These are phyloP conservation scores for Melanostoma mellinum DNA, from an alignment of 2,888 invertebrate genomes.

Conservation along the genomic window DNA sequence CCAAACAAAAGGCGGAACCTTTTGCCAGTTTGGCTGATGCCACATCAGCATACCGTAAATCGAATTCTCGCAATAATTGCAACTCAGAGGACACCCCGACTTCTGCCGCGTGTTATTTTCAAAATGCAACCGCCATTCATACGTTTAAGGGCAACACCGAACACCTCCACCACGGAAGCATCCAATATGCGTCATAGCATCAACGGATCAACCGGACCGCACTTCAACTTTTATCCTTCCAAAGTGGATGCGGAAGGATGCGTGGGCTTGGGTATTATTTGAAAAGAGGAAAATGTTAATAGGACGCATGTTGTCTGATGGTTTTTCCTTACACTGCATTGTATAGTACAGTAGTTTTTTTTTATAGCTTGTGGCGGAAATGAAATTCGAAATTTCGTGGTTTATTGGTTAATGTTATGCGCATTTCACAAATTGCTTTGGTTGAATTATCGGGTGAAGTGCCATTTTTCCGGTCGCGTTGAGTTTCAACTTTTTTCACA, in stretches of 20 bases:
- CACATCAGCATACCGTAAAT: conserved; percentile 66
- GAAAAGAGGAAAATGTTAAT: conserved; percentile 56
- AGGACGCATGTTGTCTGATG: conserved; percentile 45
- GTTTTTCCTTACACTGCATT: neutral
- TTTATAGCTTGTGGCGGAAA: conserved; percentile 62
- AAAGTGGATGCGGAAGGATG: conserved; percentile 31
- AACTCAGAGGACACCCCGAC: conserved; percentile 40
- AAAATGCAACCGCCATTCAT: conserved; percentile 68
- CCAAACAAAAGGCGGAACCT: conserved; percentile 58
- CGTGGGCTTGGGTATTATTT: conserved; percentile 16
- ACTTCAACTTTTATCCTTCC: conserved; percentile 53
- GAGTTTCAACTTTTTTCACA: neutral
- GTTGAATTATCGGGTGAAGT: conserved; percentile 74
- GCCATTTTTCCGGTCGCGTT: conserved; percentile 61
- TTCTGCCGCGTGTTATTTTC: conserved; percentile 51
- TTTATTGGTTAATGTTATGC: conserved; percentile 75
- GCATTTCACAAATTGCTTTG: conserved; percentile 74
- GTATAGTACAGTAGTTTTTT: neutral
- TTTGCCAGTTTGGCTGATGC: conserved; percentile 53
- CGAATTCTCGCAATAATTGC: conserved; percentile 70
- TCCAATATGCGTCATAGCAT: conserved; percentile 60
- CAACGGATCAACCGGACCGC: conserved; percentile 51
- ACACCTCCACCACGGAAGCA: conserved; percentile 44
- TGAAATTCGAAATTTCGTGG: conserved; percentile 73
- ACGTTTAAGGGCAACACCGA: conserved; percentile 27